Base-by-base conservation (phyloP, 1,140 invertebrate genomes). In the Calycopis cecrops region DNA sequence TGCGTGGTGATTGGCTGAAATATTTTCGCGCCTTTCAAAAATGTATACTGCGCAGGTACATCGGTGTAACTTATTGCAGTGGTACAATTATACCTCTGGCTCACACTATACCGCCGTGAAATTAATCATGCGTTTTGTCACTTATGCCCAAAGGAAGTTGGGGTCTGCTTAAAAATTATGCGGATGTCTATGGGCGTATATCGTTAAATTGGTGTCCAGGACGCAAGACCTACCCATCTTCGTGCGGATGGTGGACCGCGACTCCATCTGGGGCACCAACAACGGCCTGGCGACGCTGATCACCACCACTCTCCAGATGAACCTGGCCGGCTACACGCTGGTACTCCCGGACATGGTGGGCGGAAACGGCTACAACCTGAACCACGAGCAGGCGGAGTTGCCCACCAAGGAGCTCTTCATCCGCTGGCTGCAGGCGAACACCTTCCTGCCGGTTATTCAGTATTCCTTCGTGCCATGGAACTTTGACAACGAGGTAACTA, bases 311-410 rank as follows among this genome's bases (percentile, higher is more conserved):
- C 72, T 98, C 11, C 93, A 94, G 63, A 92, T 95, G 90, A 96
- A 96, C 69, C 76, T 97, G 18, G 91, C 93, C 63, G 96, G 97
- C 3, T 98, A 98, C 81, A 90, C 93, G 0, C 93, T 94, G 67
- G 93, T 98, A 0, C 84, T 98, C 0, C 96, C 96, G 0, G 97
- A 98, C 75, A 97, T 98, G 94, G 93, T 99, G 63, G 97, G 97
- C 2, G 97, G 97, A 3, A 97, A 97, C 78, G 94, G 92, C 0
- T 95, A 93, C 69, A 79, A 89, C 10, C 53, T 84, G 34, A 75
- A 79, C 55, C 76, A 86, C 60, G 71, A 67, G 9, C 73, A 79
- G 18, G 80, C 89, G 10, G 88, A 89, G 76, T 90, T 85, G 17
- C 92, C 92, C 1, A 90, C 90, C 3, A 92, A 92, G 60, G 94